Base-by-base conservation (phyloP, 2,888 invertebrate genomes). In the Thymelicus sylvestris region DNA sequence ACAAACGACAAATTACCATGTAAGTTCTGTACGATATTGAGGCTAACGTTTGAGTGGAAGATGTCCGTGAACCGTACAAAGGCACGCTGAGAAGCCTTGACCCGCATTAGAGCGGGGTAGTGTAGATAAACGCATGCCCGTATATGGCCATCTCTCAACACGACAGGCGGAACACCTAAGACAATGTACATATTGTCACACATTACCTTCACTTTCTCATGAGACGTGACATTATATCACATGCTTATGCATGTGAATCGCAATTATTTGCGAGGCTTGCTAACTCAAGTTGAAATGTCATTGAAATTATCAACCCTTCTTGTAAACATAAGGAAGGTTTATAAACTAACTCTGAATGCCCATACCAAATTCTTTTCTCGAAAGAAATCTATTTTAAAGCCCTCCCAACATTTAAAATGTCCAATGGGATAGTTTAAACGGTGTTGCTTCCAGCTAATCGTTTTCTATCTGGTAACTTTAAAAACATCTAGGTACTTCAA, bases 41-140 rank as follows among this genome's bases (percentile, higher is more conserved):
- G 50, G 63, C 63, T 38, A 64, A 3, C 59, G 19, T 69, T 69
- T 64, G 64, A 64, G 69, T 69, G 63, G 69, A 59, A 69, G 64
- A 64, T 64, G 68, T 68, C 68, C 69, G 64, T 69, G 69, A 69
- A 69, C 63, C 59, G 59, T 64, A 19, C 13, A 64, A 59, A 69
- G 69, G 65, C 65, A 70, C 57, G 31, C 12, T 50, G 41, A 41
- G 62, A n/a, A 70, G 60, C 69, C 69, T 70, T 70, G 64, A 71
- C 61, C 70, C 41, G 50, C 59, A 60, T 70, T 31, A 59, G 41
- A 64, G 69, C 59, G 48, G 63, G 47, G 69, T 59, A 41, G 50
- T 44, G 64, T 70, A 65, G 70, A 52, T 65, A 70, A 65, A 70
- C 60, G 65, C n/a, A 41, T 41, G 41, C 65, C 65, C 50, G 50